Conservation (phyloP, 2,113 vertebrate species). For the Meles meles region DNA sequence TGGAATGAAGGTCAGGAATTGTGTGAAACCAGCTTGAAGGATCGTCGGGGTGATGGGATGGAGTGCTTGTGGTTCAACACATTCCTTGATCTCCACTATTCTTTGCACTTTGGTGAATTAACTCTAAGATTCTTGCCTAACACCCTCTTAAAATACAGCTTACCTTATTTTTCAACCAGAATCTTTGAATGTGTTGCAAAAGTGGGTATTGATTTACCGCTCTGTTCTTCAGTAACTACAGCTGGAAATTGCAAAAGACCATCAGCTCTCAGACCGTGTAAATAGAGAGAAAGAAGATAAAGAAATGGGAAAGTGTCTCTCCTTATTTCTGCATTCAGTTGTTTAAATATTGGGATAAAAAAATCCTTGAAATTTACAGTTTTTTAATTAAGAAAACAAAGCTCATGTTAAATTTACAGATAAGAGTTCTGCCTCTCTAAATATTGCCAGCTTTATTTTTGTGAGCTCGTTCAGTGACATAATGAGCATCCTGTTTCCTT, state of each 20-base stretch:
- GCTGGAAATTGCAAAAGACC: constrained; percentile 30
- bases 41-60: neutral
- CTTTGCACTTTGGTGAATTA: neutral
- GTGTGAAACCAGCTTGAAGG: neutral
- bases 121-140: neutral
- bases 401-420: constrained; percentile 46
- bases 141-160: neutral
- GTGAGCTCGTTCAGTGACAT: constrained; percentile 56
- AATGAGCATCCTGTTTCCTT: constrained; percentile 75
- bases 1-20: neutral
- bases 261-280: neutral
- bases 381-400: constrained; percentile 64
- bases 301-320: neutral
- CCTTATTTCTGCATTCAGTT: constrained; percentile 1
- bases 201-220: constrained; percentile 32
- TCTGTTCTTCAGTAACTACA: neutral
- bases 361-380: constrained; percentile 12
- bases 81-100: neutral
- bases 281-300: neutral
- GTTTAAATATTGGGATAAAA: constrained; percentile 8
- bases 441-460: constrained; percentile 65
- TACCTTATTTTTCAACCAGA: constrained; percentile 5
- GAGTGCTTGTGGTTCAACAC: neutral
- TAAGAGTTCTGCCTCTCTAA: constrained; percentile 35
- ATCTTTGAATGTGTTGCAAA: neutral